Evolutionary conservation across 2,797 vertebrate species (phyloP).

Genomic region (Lepidocolaptes lacrymiger): DNA sequence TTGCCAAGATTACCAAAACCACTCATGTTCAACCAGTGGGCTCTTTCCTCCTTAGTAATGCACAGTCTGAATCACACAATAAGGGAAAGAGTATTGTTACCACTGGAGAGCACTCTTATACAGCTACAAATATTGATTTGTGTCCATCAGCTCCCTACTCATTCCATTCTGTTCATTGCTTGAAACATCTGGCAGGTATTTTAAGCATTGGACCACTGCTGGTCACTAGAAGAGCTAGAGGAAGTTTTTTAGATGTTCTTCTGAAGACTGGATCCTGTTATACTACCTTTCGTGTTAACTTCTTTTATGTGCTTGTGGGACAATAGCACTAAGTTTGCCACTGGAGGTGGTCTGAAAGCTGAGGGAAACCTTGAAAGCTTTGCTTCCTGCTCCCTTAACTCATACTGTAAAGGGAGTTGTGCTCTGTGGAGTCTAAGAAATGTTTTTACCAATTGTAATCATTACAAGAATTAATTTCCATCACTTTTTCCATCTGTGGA

Average conservation of each 20-base stretch:
- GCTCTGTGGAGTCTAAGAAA: neutral
- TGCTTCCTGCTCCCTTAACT: neutral
- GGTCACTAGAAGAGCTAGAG: neutral
- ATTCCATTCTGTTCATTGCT: neutral
- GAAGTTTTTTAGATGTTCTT: neutral
- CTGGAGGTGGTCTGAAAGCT: neutral
- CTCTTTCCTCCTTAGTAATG: neutral
- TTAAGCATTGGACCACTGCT: neutral
- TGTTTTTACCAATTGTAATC: neutral
- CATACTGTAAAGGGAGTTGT: neutral
- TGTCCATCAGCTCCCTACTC: neutral
- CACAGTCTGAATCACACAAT: neutral
- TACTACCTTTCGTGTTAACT: neutral
- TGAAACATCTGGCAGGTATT: neutral
- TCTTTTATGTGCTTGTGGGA: neutral
- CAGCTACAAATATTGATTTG: slow-evolving; percentile 1
- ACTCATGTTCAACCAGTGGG: neutral
- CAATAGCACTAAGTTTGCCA: neutral
- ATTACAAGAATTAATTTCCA: neutral
- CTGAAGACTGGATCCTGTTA: neutral
- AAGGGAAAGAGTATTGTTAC: neutral
- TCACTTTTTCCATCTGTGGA: neutral
- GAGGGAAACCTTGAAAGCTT: neutral
- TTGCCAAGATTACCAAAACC: neutral
- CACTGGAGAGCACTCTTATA: slow-evolving; percentile 57